Base-by-base conservation (phyloP, 64 coral and sea anemone species). In the Dendrophyllia cribrosa region DNA sequence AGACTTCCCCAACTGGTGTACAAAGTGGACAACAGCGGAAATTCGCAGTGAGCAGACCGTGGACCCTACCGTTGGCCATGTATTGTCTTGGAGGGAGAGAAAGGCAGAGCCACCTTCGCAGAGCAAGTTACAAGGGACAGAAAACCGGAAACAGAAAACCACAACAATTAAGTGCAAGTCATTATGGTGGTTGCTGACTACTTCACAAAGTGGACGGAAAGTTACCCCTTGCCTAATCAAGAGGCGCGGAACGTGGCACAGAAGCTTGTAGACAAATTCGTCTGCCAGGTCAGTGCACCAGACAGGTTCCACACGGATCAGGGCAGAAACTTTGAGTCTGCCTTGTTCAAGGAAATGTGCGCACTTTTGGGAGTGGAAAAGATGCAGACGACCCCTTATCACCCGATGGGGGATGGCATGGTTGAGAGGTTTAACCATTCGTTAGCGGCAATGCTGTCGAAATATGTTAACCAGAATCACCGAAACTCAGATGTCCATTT, bases 171-270 rank as follows among this genome's bases (percentile, higher is more conserved):
- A n/a, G n/a, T n/a, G n/a, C n/a, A n/a, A n/a, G n/a, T n/a, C 89
- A 85, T 75, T 46, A 34, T 90, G 46, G 93, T 95, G 0, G 72
- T 95, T 10, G 70, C 19, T 6, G 87, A 94, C 44, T 89, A 94
- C 77, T 94, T 88, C 68, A 48, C 92, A 4, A 94, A 93, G 64
- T 94, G 86, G 68, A 88, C 86, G 5, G 92, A 94, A 61, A 25
- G 51, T 12, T 89, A 77, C 17, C 24, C 77, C 3, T 68, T 94
- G 9, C 93, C 87, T 10, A 89, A 89, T 34, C 79, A 90, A 72
- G 79, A 95, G 69, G 79, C 87, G 13, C 24, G 17, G 53, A 89
- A 77, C 17, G 67, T 94, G 14, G 86, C 92, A 22, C 26, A 89
- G 26, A 76, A 69, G 21, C 16, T 89, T 16, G 66, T 89, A 13